Percentiles rank a stretch among this genome's conserved stretches.
These are phyloP conservation scores for Caenorhabditis doughertyi DNA, from an alignment of 2,888 invertebrate genomes.

Conservation along the genomic window DNA sequence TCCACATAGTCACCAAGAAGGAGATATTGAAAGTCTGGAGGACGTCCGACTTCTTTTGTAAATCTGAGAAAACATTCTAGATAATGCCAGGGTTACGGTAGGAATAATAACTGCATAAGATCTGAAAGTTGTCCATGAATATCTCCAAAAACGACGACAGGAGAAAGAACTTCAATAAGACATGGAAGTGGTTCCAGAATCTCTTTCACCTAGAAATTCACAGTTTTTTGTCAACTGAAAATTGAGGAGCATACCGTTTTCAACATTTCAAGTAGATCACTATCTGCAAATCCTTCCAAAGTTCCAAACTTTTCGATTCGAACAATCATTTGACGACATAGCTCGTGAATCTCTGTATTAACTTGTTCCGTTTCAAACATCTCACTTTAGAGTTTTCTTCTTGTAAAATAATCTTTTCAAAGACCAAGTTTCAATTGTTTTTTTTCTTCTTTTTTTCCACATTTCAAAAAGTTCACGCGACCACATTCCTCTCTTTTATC, in stretches of 20 bases:
- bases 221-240: neutral
- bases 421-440: neutral
- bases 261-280: conserved; percentile 37
- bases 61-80: conserved; percentile 40
- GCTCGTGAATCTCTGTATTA: conserved; percentile 42
- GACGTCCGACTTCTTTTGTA: conserved; percentile 66
- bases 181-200: conserved; percentile 65
- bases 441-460: neutral
- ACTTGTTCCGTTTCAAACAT: conserved; percentile 47
- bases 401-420: neutral
- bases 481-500: neutral
- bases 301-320: conserved; percentile 56
- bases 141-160: conserved; percentile 72
- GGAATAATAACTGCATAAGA: conserved; percentile 54
- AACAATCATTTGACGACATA: conserved; percentile 45
- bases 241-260: conserved; percentile 37
- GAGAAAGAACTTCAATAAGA: conserved; percentile 63
- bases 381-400: neutral
- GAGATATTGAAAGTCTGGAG: conserved; percentile 68
- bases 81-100: neutral
- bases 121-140: conserved; percentile 76
- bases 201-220: conserved; percentile 44
- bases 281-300: conserved; percentile 64
- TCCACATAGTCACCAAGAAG: conserved; percentile 78
- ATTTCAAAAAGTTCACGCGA: conserved; percentile 11